Base-by-base conservation (phyloP, 2,888 invertebrate genomes). In the Parnassius apollo region DNA sequence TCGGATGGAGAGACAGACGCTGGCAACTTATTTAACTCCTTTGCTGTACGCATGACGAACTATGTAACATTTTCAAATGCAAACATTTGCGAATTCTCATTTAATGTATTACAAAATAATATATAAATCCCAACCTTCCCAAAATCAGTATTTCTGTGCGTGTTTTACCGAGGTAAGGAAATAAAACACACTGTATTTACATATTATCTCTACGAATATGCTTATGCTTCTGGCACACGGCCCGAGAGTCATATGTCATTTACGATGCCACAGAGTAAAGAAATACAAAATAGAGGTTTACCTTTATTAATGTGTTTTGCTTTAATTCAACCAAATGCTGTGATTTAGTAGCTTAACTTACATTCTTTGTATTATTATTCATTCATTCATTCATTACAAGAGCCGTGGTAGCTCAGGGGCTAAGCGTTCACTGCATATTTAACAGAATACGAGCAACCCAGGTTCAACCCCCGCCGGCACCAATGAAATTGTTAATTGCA, bases 181-280 rank as follows among this genome's bases (percentile, higher is more conserved):
- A 59, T 63, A 59, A 63, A 63, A 58, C 58, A 50, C 51, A 55
- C 44, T 44, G n/a, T 55, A 63, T 59, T 63, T 63, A 45, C 63
- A 63, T 63, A 59, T 62, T 62, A 59, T 63, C 63, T 59, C 59
- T 55, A 55, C 59, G 55, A 56, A 50, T 59, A 51, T 52, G 55
- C 51, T 59, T 56, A 59, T 56, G 56, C 51, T 35, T 55, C 59
- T 51, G 59, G 59, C 63, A 51, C 42, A 22, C 13, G 53, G 58
- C 58, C 62, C 49, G 54, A n/a, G 62, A 49, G 22, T 42, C 56
- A 46, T 62, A 53, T 42, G 62, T 62, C 62, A 62, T 62, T 11
- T 48, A 48, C 57, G 42, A 22, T 57, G 49, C 49, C 54, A 51
- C 48, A 57, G 62, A 46, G 46, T 50, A 62, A 52, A 57, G 52